phyloP scores from a whole-genome alignment of 2,113 vertebrate genomes.

The Etheostoma spectabile region DNA sequence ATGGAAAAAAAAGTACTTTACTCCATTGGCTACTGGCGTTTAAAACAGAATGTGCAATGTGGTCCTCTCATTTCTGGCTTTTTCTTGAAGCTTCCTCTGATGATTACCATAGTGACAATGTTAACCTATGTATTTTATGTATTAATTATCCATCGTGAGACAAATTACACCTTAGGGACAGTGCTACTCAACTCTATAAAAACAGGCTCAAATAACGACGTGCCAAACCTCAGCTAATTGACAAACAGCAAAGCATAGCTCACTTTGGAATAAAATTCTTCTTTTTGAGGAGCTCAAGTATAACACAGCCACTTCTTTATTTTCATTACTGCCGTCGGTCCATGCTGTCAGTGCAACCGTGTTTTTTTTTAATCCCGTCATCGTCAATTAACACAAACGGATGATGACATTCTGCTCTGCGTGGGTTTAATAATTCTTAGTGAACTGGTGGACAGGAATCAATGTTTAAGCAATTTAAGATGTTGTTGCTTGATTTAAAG shows the following conservation, averaged over 20 bases:
- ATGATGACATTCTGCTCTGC: conserved; percentile 7
- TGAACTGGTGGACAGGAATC: conserved; percentile 7
- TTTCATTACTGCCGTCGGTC: conserved; percentile 5
- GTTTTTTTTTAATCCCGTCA: conserved; percentile 7
- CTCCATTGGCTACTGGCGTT: neutral
- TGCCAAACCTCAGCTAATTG: neutral
- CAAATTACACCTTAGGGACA: neutral
- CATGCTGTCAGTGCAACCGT: neutral
- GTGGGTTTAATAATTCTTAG: neutral
- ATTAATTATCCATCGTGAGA: neutral
- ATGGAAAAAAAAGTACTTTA: neutral
- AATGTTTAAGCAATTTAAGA: conserved; percentile 5
- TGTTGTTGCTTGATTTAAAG: conserved; percentile 3
- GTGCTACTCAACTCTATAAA: neutral
- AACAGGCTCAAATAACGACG: conserved; percentile 12
- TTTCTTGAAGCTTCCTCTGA: neutral
- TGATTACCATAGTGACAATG: neutral
- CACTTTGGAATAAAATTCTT: neutral
- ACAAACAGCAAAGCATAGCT: conserved; percentile 25
- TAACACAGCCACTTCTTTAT: conserved; percentile 19
- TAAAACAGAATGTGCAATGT: neutral
- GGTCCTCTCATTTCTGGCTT: no score
- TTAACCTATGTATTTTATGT: neutral
- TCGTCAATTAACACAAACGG: conserved; percentile 15
- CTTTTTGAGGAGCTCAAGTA: conserved; percentile 2